These are phyloP conservation scores for Sebastes goodei DNA, from an alignment of 2,797 vertebrate species.

Conservation along the genomic window DNA sequence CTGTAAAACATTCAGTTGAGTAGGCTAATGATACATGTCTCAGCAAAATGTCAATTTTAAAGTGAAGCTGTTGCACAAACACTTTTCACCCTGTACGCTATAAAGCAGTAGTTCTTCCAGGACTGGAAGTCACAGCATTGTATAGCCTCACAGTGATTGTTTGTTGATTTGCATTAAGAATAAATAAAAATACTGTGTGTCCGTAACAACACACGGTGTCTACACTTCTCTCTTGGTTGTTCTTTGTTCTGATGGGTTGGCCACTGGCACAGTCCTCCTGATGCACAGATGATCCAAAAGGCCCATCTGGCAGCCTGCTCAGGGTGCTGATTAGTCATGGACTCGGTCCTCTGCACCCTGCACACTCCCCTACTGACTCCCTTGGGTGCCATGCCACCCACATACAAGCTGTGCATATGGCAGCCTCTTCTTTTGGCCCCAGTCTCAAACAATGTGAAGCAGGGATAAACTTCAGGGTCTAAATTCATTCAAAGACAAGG, in stretches of 20 bases:
- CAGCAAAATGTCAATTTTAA: background rate
- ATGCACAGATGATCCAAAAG: slow-evolving; percentile 61
- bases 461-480: background rate
- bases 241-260: slow-evolving; percentile 40
- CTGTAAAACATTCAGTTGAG: too few relatives aligned
- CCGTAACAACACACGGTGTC: too few relatives aligned
- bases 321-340: slow-evolving; percentile 70
- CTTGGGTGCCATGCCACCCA: slow-evolving; percentile 59
- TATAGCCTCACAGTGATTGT: slow-evolving; percentile 57
- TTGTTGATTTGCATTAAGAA: slow-evolving; percentile 43
- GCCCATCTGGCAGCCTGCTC: slow-evolving; percentile 76
- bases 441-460: background rate
- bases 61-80: background rate
- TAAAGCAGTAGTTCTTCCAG: slow-evolving; percentile 16
- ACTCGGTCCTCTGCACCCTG: slow-evolving; percentile 25
- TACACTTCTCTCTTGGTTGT: background rate
- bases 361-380: slow-evolving; percentile 48
- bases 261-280: slow-evolving; percentile 35
- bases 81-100: background rate
- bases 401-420: slow-evolving; percentile 64
- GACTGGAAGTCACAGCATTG: slow-evolving; percentile 9
- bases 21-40: background rate
- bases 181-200: too few relatives aligned
- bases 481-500: background rate
- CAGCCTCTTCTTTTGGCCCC: slow-evolving; percentile 17